These are phyloP conservation scores for Stegodyphus dumicola DNA, from an alignment of 1,140 invertebrate genomes.

Conservation along the genomic window DNA sequence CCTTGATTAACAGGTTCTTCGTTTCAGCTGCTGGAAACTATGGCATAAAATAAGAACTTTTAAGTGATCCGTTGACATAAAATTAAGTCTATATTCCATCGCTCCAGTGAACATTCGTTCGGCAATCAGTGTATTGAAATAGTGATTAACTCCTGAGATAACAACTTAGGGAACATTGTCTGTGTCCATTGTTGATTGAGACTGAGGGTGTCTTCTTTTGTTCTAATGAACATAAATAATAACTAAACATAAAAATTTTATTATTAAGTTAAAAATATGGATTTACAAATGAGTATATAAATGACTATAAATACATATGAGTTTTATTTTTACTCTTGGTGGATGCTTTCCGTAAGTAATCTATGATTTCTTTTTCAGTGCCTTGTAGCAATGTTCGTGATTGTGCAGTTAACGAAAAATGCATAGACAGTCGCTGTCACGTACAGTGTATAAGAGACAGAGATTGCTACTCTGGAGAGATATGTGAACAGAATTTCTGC, in stretches of 20 bases:
- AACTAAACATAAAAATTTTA: not conserved
- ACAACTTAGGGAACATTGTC: too few relatives aligned
- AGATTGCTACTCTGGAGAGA: constrained; percentile 79
- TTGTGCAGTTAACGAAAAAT: constrained; percentile 65
- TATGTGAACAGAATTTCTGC: constrained; percentile 72
- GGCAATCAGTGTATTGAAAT: too few relatives aligned
- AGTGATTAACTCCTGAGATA: too few relatives aligned
- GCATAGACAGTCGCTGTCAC: constrained; percentile 62
- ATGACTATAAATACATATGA: not conserved
- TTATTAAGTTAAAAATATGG: not conserved
- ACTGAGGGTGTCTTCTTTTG: too few relatives aligned
- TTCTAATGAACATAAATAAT: too few relatives aligned
- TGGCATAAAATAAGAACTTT: too few relatives aligned
- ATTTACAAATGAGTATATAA: not conserved
- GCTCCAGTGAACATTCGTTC: too few relatives aligned
- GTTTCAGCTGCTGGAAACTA: too few relatives aligned
- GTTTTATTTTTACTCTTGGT: not conserved
- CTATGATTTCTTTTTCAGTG: constrained; percentile 62
- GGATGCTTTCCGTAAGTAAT: constrained; percentile 61
- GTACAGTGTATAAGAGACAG: constrained; percentile 70
- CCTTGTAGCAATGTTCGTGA: constrained; percentile 67
- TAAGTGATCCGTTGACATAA: too few relatives aligned
- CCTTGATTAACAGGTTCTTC: too few relatives aligned
- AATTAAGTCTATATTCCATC: too few relatives aligned
- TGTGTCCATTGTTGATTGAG: too few relatives aligned